A percentile compares a stretch with the other conserved stretches of the same genome.
Conservation (phyloP, 2,888 invertebrate species). For the Eupithecia subumbrata region DNA sequence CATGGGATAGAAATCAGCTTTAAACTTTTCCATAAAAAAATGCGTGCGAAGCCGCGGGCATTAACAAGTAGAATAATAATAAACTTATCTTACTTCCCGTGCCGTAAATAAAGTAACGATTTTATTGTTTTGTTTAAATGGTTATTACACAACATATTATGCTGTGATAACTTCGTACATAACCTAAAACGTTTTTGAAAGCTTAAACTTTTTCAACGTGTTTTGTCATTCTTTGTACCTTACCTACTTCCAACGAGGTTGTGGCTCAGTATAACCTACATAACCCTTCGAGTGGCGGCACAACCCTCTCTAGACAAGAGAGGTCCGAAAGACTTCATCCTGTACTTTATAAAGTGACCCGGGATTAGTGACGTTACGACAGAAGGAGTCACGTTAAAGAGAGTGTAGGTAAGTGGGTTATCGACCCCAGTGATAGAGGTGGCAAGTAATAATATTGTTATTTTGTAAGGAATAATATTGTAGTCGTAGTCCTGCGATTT, state of each 20-base stretch:
- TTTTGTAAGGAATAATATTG: too few species aligned
- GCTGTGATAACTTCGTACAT: too few species aligned
- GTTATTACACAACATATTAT: too few species aligned
- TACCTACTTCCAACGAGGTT: not conserved
- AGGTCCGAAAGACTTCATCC: not conserved
- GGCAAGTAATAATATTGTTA: not conserved
- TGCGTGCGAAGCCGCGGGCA: too few species aligned
- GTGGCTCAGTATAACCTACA: slow-evolving; percentile 1
- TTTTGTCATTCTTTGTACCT: not conserved
- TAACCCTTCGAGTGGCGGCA: slow-evolving; percentile 1
- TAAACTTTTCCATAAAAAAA: too few species aligned
- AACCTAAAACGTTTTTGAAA: too few species aligned
- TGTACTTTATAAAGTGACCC: not conserved
- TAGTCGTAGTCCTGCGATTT: not conserved
- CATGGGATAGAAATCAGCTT: too few species aligned
- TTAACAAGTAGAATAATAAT: too few species aligned
- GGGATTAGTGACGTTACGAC: not conserved
- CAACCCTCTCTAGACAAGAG: slow-evolving; percentile 1
- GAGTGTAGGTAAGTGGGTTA: not conserved
- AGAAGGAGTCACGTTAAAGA: not conserved
- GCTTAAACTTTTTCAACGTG: not conserved
- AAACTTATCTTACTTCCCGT: not conserved
- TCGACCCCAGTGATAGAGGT: not conserved
- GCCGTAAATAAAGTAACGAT: not conserved
- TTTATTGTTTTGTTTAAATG: not conserved